phyloP scores from a whole-genome alignment of 2,797 vertebrate genomes.

The Gymnoscopelus microlampas region DNA sequence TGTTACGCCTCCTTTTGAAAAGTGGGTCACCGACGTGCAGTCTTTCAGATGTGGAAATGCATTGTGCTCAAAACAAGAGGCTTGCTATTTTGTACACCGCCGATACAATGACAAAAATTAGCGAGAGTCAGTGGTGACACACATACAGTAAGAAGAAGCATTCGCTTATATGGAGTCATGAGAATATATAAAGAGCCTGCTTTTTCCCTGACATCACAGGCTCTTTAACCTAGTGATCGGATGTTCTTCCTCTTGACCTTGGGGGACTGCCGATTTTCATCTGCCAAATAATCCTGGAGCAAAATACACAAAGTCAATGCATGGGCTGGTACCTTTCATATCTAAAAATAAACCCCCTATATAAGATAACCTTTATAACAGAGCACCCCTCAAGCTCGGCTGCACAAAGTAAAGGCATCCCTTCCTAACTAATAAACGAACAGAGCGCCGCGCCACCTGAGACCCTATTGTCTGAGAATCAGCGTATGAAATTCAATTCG shows the following conservation, averaged over 20 bases:
- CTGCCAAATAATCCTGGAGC: conserved; percentile 38
- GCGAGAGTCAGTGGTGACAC: not conserved
- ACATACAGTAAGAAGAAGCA: conserved; percentile 4
- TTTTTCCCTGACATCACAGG: conserved; percentile 25
- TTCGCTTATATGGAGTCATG: not conserved
- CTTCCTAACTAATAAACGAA: conserved; percentile 56
- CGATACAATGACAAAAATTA: conserved; percentile 23
- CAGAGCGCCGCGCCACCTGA: conserved; percentile 57
- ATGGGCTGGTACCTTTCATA: conserved; percentile 35
- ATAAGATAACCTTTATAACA: conserved; percentile 47
- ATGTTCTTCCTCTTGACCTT: conserved; percentile 47
- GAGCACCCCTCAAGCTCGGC: conserved; percentile 27
- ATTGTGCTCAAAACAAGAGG: conserved; percentile 37
- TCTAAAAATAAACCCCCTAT: conserved; percentile 29
- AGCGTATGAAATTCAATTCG: conserved; percentile 61
- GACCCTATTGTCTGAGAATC: conserved; percentile 62
- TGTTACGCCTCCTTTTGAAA: conserved; percentile 50
- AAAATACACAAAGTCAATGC: conserved; percentile 39
- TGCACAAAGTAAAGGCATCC: conserved; percentile 53
- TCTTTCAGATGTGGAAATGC: conserved; percentile 37
- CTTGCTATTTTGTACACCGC: conserved; percentile 1
- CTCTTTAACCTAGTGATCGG: conserved; percentile 4
- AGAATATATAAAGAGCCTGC: conserved; percentile 22
- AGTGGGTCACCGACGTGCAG: conserved; percentile 54
- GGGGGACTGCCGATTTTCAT: conserved; percentile 21